Conservation (phyloP, 2,797 vertebrate species). For the Sylvia borin region DNA sequence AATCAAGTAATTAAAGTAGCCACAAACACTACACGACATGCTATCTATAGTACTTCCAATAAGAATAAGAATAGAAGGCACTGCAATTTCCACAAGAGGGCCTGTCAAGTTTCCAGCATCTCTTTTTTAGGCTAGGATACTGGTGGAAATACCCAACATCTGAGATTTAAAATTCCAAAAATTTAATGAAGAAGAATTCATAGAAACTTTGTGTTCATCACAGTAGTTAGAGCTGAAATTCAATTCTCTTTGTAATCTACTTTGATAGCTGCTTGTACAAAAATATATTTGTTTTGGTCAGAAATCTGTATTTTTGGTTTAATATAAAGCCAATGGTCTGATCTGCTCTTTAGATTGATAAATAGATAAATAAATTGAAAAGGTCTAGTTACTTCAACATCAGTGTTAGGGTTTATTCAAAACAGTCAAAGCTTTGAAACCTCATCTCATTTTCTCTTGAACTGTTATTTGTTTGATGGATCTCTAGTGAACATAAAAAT, state of each 20-base stretch:
- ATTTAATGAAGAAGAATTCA: background rate
- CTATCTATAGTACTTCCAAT: background rate
- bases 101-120: background rate
- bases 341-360: background rate
- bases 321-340: background rate
- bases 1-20: background rate
- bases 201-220: background rate
- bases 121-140: background rate
- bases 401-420: background rate
- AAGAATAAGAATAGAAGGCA: background rate
- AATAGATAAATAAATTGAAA: background rate
- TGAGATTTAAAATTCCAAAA: background rate
- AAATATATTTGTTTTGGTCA: background rate
- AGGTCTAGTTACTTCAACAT: background rate
- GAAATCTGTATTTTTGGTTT: background rate
- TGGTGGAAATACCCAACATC: background rate
- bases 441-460: background rate
- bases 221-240: background rate
- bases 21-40: background rate
- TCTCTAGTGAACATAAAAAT: background rate
- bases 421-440: background rate
- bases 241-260: background rate
- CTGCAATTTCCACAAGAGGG: background rate
- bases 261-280: background rate
- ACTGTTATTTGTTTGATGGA: background rate